These are phyloP conservation scores for Phylloscopus collybita DNA, from an alignment of 2,797 vertebrate genomes.

Conservation along the genomic window DNA sequence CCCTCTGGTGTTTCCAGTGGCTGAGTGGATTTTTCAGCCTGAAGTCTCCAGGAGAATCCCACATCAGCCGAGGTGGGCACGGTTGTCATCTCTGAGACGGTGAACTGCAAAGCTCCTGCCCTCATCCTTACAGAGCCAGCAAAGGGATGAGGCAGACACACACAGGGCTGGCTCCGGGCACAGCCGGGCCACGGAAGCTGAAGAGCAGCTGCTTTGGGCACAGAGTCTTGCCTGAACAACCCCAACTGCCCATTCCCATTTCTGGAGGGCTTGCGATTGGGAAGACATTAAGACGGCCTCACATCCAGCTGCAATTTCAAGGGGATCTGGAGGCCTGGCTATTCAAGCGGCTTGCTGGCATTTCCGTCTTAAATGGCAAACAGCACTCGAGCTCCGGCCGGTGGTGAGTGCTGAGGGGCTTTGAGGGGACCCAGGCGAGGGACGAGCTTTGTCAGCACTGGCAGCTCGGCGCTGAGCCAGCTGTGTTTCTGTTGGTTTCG, in stretches of 20 bases:
- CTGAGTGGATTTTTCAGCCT: neutral
- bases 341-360: fast-evolving
- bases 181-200: fast-evolving
- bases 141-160: neutral
- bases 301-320: neutral
- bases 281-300: fast-evolving
- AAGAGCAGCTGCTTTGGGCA: neutral
- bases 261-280: neutral
- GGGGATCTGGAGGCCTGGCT: neutral
- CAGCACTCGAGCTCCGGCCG: fast-evolving
- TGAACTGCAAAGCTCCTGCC: neutral
- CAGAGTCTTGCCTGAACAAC: neutral
- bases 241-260: fast-evolving
- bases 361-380: fast-evolving
- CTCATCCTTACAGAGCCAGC: fast-evolving
- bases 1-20: fast-evolving
- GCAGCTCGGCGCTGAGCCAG: fast-evolving
- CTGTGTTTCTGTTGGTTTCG: fast-evolving
- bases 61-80: fast-evolving
- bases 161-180: fast-evolving
- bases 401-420: fast-evolving
- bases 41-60: neutral
- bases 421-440: too few species aligned
- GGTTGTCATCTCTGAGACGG: fast-evolving
- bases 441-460: neutral